These are phyloP conservation scores for Pantherophis alleghaniensis DNA, from an alignment of 2,797 vertebrate species.

Conservation along the genomic window DNA sequence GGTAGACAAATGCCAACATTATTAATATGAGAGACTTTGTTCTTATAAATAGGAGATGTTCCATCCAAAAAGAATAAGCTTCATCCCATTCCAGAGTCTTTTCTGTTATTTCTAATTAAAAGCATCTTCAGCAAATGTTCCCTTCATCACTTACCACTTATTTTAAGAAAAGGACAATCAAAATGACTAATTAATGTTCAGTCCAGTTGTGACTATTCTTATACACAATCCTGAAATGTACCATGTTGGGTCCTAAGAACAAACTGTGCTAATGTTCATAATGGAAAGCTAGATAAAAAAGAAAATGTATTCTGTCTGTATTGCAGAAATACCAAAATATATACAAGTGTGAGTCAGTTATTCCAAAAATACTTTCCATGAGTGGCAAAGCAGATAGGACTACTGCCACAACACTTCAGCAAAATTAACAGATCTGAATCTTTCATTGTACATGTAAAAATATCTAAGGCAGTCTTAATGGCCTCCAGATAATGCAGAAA, in stretches of 20 bases:
- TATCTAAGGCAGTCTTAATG: not conserved
- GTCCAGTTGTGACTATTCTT: constrained; percentile 59
- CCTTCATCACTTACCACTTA: not conserved
- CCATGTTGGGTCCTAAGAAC: constrained; percentile 51
- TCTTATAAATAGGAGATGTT: not conserved
- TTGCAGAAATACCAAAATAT: constrained; percentile 62
- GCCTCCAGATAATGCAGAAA: not conserved
- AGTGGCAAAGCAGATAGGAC: constrained; percentile 66
- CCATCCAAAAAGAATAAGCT: not conserved
- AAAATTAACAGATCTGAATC: constrained; percentile 69
- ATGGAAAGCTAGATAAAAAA: constrained; percentile 58
- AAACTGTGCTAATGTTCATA: constrained; percentile 59
- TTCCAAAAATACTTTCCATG: constrained; percentile 73
- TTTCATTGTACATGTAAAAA: constrained; percentile 52
- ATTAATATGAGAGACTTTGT: not conserved
- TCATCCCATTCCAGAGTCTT: not conserved
- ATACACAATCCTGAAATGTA: constrained; percentile 42
- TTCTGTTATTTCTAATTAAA: not conserved
- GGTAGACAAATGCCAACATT: not conserved
- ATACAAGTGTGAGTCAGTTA: constrained; percentile 67
- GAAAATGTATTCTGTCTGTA: constrained; percentile 60
- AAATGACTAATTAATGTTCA: constrained; percentile 25
- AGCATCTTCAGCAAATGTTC: not conserved
- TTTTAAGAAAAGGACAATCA: not conserved
- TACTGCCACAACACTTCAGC: constrained; percentile 72